Percentiles rank a stretch among this genome's conserved stretches.
Conservation (phyloP, 1,140 invertebrate species). For the Cotesia vestalis region DNA sequence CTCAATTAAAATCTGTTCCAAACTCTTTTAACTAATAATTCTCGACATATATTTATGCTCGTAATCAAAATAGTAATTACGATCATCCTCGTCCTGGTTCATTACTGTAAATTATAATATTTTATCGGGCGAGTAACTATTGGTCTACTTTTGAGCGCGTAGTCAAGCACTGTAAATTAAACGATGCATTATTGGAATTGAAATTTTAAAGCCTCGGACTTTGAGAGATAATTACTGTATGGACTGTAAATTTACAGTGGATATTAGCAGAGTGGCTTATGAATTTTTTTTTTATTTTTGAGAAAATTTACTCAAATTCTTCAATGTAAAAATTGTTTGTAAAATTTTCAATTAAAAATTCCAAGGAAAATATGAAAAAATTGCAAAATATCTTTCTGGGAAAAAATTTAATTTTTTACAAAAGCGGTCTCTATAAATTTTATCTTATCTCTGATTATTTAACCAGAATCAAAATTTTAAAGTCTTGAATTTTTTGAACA, state of each 20-base stretch:
- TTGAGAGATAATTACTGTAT: not conserved
- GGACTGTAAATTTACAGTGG: not conserved
- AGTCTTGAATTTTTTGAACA: no score
- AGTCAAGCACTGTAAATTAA: not conserved
- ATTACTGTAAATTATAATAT: no score
- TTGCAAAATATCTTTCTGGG: no score
- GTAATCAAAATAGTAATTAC: no score
- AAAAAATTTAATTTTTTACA: no score
- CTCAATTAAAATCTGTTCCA: not conserved
- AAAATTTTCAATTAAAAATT: no score
- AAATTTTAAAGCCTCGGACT: not conserved
- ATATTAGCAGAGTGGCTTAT: not conserved
- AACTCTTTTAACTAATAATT: not conserved
- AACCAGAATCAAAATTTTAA: no score
- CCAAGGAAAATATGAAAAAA: no score
- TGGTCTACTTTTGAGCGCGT: slow-evolving; percentile 1
- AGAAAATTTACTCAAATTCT: not conserved
- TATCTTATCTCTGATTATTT: no score
- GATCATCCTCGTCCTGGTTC: no score
- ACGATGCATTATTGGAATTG: slow-evolving; percentile 12
- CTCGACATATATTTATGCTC: not conserved
- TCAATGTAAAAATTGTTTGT: no score
- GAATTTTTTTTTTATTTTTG: not conserved
- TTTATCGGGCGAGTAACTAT: not conserved
- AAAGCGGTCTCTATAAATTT: no score